Evolutionary conservation across 2,113 vertebrate genomes (phyloP).

Genomic region (Tragelaphus imberbis): DNA sequence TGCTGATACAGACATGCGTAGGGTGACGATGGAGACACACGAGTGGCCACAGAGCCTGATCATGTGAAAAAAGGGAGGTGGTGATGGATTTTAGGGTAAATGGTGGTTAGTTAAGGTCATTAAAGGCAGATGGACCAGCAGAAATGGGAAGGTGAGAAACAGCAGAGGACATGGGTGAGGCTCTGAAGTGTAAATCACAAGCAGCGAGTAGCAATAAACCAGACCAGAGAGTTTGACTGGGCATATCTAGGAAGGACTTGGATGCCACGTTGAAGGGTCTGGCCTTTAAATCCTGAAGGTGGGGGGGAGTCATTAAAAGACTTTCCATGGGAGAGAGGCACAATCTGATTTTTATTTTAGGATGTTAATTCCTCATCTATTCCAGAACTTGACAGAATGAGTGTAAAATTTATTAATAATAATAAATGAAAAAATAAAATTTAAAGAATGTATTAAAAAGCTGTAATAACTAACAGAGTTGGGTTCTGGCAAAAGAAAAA

Average conservation of each 20-base stretch:
- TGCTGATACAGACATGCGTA: background rate
- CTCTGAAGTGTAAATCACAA: background rate
- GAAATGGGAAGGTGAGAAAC: background rate
- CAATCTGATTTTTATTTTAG: constrained; percentile 16
- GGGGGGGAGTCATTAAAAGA: background rate
- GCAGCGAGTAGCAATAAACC: background rate
- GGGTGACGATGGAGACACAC: background rate
- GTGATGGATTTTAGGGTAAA: background rate
- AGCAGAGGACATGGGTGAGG: background rate
- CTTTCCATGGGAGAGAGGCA: background rate
- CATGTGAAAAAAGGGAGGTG: background rate
- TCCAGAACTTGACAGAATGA: background rate
- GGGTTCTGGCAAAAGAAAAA: background rate
- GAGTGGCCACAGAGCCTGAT: background rate
- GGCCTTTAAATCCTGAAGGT: background rate
- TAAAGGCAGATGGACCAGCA: background rate
- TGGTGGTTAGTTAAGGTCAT: background rate
- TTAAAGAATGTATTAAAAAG: background rate
- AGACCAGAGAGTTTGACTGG: background rate
- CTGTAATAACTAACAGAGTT: background rate
- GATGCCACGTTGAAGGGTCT: background rate
- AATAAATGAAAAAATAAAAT: background rate
- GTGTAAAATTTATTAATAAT: constrained; percentile 27
- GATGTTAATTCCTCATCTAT: background rate
- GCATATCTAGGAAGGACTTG: background rate